Conservation (phyloP, 2,888 invertebrate genomes). For the Tholera decimalis region DNA sequence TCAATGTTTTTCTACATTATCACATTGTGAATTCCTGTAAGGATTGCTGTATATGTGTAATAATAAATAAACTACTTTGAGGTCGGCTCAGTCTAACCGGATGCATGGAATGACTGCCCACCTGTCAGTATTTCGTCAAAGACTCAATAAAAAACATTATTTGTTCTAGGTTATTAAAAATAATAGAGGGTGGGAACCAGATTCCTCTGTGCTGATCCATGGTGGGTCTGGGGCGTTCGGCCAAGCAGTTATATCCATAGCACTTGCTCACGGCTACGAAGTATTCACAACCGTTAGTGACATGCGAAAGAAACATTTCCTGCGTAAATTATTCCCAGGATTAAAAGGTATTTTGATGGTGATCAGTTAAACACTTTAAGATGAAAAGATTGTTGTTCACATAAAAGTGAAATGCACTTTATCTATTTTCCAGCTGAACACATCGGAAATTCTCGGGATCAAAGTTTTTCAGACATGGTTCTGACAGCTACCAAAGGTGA, state of each 20-base stretch:
- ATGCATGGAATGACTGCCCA: neutral
- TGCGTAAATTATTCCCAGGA: constrained; percentile 70
- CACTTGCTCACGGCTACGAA: constrained; percentile 58
- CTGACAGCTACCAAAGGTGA: constrained; percentile 41
- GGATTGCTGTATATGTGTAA: too few species aligned
- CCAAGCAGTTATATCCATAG: constrained; percentile 72
- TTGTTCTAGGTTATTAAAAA: constrained; percentile 37
- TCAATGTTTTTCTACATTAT: too few species aligned
- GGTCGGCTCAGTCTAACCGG: neutral
- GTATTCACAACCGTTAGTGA: constrained; percentile 76
- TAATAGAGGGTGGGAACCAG: fast-evolving
- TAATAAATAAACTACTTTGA: neutral
- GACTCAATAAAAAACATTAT: neutral
- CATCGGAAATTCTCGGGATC: constrained; percentile 78
- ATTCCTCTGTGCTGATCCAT: constrained; percentile 36
- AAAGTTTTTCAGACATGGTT: constrained; percentile 64
- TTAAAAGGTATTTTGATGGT: constrained; percentile 38
- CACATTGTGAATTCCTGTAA: too few species aligned
- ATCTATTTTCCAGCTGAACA: constrained; percentile 71
- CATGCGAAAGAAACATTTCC: constrained; percentile 68
- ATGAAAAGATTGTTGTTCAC: neutral
- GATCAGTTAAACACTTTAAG: neutral
- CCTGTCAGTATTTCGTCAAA: too few species aligned
- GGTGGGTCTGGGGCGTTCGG: constrained; percentile 64
- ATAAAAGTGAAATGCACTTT: neutral